A percentile compares a stretch with the other conserved stretches of the same genome.
These are phyloP conservation scores for Quadriops clusia DNA, from an alignment of 2,888 invertebrate genomes.

Conservation along the genomic window DNA sequence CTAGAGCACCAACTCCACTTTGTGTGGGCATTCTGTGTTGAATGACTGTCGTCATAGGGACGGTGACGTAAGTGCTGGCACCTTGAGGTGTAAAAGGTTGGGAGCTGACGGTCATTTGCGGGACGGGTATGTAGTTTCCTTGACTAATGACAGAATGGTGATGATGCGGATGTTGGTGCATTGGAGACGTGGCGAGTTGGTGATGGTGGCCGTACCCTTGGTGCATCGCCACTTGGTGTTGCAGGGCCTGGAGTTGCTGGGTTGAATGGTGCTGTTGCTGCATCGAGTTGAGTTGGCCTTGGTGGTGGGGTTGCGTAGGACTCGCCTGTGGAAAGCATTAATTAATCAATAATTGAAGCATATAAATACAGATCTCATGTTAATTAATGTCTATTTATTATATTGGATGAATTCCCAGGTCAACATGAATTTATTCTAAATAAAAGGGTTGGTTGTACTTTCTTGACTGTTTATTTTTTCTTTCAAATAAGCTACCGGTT, in stretches of 20 bases:
- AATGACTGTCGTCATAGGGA: slow-evolving; percentile 55
- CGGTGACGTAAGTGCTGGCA: slow-evolving; percentile 50
- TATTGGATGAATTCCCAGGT: no score
- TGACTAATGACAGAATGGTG: slow-evolving; percentile 37
- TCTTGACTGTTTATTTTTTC: no score
- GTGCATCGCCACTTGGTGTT: slow-evolving; percentile 35
- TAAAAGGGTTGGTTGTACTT: no score
- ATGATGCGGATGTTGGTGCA: slow-evolving; percentile 32
- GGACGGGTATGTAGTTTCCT: slow-evolving; percentile 41
- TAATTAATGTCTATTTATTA: no score
- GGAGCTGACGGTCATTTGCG: slow-evolving; percentile 46
- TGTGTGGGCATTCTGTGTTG: slow-evolving; percentile 44
- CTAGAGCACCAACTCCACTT: slow-evolving; percentile 29
- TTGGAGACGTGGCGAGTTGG: slow-evolving; percentile 32
- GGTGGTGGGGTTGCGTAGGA: slow-evolving; percentile 27
- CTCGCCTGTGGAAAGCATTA: no score
- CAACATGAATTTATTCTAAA: no score
- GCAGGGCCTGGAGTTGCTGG: slow-evolving; percentile 30
- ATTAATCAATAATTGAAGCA: no score
- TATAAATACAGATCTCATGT: no score
- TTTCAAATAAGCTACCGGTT: no score
- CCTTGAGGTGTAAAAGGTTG: slow-evolving; percentile 42
- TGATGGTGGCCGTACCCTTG: slow-evolving; percentile 30
- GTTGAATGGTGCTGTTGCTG: slow-evolving; percentile 31
- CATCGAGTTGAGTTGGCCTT: slow-evolving; percentile 18